Conservation (phyloP, 2,888 invertebrate genomes). For the Scaptomyza parva region DNA sequence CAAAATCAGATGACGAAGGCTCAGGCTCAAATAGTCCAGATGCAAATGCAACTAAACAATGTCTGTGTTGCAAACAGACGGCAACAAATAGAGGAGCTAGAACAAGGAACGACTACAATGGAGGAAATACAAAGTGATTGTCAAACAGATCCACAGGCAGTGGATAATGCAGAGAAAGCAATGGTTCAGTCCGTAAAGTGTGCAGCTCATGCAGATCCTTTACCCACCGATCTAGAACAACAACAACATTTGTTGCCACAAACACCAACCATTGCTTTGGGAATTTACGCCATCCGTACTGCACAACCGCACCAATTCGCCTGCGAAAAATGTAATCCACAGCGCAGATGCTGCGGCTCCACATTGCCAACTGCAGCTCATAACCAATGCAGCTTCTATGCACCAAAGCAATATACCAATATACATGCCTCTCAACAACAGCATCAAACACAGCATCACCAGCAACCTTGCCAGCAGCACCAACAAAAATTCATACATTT, state of each 20-base stretch:
- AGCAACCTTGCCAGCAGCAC: background rate
- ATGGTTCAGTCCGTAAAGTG: background rate
- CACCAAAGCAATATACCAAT: background rate
- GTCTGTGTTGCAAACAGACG: constrained; percentile 24
- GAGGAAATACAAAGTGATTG: background rate
- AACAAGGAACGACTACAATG: background rate
- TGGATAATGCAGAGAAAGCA: background rate
- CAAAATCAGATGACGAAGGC: constrained; percentile 59
- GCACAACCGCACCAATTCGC: background rate
- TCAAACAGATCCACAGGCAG: background rate
- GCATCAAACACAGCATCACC: background rate
- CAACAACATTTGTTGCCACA: background rate
- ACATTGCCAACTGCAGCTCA: background rate
- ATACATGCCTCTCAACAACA: background rate
- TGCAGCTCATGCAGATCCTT: background rate
- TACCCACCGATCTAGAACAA: background rate
- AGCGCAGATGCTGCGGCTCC: background rate
- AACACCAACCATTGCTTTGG: background rate
- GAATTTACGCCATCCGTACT: background rate
- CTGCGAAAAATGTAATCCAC: background rate
- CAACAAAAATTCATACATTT: background rate
- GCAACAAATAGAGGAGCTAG: constrained; percentile 2
- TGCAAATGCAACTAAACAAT: constrained; percentile 50
- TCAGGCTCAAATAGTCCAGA: constrained; percentile 60
- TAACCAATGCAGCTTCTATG: background rate